These are phyloP conservation scores for Halictus ligatus DNA, from an alignment of 2,888 invertebrate genomes.

Conservation along the genomic window DNA sequence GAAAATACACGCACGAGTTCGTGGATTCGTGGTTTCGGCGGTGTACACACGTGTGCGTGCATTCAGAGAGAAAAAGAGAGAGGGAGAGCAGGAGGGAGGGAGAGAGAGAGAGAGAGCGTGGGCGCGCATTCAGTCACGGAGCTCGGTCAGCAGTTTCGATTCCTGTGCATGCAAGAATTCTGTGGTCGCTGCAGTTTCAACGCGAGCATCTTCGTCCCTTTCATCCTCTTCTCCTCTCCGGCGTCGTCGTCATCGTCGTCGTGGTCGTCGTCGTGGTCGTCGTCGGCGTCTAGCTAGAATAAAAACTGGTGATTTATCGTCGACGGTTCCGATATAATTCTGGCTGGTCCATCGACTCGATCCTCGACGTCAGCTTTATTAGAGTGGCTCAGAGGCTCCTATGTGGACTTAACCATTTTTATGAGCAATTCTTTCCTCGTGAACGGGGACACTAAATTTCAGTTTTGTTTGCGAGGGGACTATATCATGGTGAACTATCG, in stretches of 20 bases:
- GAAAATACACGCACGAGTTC: conserved; percentile 14
- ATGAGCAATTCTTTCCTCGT: background rate
- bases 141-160: conserved; percentile 75
- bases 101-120: too few relatives aligned
- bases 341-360: conserved; percentile 45
- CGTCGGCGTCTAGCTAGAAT: conserved; percentile 65
- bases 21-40: background rate
- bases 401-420: conserved; percentile 6
- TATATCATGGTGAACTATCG: background rate
- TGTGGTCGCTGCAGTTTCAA: conserved; percentile 76
- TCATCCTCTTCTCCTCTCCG: conserved; percentile 50
- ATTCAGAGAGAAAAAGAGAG: conserved; percentile 8
- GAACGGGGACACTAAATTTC: background rate
- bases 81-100: too few relatives aligned
- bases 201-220: conserved; percentile 70
- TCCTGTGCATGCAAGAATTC: conserved; percentile 72
- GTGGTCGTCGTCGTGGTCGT: conserved; percentile 55
- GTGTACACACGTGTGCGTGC: background rate
- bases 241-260: conserved; percentile 41
- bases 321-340: conserved; percentile 72
- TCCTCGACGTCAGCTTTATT: conserved; percentile 54
- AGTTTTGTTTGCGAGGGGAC: background rate
- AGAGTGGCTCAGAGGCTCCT: conserved; percentile 59
- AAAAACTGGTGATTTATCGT: conserved; percentile 75
- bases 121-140: conserved; percentile 67